Evolutionary conservation across 2,888 invertebrate species (phyloP).

Genomic region (Netelia fuscicornis): DNA sequence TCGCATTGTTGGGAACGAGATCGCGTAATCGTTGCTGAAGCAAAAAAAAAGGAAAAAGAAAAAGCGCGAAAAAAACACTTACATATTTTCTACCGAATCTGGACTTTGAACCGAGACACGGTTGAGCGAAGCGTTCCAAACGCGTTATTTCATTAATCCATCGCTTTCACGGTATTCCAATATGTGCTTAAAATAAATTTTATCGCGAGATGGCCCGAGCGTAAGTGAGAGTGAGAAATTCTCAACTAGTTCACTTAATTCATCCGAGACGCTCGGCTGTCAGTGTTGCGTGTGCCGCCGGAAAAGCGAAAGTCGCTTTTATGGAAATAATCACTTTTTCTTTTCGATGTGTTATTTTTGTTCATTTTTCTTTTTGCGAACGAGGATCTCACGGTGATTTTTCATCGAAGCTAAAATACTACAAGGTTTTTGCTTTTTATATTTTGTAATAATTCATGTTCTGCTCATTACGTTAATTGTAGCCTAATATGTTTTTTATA

Average conservation of each 20-base stretch:
- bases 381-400: neutral
- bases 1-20: conserved; percentile 44
- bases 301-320: conserved; percentile 61
- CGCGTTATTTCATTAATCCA: conserved; percentile 4
- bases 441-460: no score
- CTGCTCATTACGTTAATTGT: no score
- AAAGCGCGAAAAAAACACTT: conserved; percentile 25
- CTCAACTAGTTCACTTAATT: conserved; percentile 35
- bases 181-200: neutral
- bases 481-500: no score
- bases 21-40: conserved; percentile 25
- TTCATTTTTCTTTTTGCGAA: neutral
- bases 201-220: neutral
- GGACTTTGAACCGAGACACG: conserved; percentile 50
- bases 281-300: conserved; percentile 52
- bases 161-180: conserved; percentile 2
- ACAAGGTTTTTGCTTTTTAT: no score
- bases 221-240: conserved; percentile 25
- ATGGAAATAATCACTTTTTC: neutral
- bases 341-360: neutral
- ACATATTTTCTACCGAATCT: conserved; percentile 18
- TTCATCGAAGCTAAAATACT: no score
- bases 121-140: conserved; percentile 26
- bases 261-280: conserved; percentile 40
- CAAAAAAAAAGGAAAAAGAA: conserved; percentile 22